Base-by-base conservation (phyloP, 2,113 vertebrate species). In the Caracal caracal region DNA sequence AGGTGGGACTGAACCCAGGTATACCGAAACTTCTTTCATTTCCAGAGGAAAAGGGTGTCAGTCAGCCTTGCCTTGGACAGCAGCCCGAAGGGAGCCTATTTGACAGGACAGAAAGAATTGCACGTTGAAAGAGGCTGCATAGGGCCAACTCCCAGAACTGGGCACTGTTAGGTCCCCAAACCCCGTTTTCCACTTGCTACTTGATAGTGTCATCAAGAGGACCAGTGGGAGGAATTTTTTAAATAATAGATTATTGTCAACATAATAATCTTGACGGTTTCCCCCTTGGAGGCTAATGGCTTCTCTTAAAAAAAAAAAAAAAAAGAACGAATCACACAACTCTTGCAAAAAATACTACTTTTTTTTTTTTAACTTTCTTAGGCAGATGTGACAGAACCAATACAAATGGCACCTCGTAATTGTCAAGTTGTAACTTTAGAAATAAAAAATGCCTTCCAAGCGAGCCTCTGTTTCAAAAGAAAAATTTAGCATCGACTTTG, bases 391-490 rank as follows among this genome's bases (percentile, higher is more conserved):
- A 88, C 56, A 94, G 43, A 16, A 47, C 5, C 28, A 88, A 66
- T 96, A 92, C 5, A 95, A 90, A 82, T 73, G 0, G 59, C 28
- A 97, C 17, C 78, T 33, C 87, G 37, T 90, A 82, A 56, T 61
- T 86, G 2, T 76, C 63, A 47, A 82, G 30, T 94, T 10, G 16
- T 71, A 86, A 76, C 91, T 68, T 97, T 97, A 24, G 9, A 97
- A 93, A 93, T 82, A 61, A 87, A 83, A 97, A 94, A 22, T 16
- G 6, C 6, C 63, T 97, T 96, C 37, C 17, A 80, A 71, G 6
- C 53, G 37, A 97, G 96, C 3, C 16, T 94, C 1, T 81, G 68
- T 47, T 86, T 82, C 16, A 61, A 56, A 95, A 95, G 65, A 96
- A 82, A 90, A 87, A 73, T 79, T 75, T 90, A 94, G 63, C 73